Evolutionary conservation across 2,888 invertebrate genomes (phyloP).

Genomic region (Celastrina argiolus): DNA sequence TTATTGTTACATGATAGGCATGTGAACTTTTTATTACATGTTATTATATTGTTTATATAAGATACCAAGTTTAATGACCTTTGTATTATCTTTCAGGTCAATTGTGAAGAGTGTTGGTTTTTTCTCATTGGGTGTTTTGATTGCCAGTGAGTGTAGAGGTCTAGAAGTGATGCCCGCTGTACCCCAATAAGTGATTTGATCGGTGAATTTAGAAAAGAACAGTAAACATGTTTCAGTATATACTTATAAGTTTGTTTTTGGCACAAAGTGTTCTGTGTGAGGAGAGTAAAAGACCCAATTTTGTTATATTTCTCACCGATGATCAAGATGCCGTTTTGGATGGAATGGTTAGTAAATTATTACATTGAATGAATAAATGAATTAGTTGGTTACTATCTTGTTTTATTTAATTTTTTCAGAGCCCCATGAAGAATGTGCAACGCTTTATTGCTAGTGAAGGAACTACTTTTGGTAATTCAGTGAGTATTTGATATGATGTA

Average conservation of each 20-base stretch:
- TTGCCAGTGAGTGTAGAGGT: conserved; percentile 87
- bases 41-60: conserved; percentile 6
- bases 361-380: conserved; percentile 50
- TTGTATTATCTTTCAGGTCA: conserved; percentile 80
- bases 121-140: conserved; percentile 85
- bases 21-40: not conserved
- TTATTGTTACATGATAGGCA: not conserved
- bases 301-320: conserved; percentile 88
- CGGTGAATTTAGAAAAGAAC: conserved; percentile 24
- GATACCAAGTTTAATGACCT: conserved; percentile 22
- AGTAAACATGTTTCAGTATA: conserved; percentile 58
- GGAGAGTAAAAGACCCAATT: conserved; percentile 78
- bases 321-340: conserved; percentile 90
- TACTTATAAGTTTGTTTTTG: conserved; percentile 50
- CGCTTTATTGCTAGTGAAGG: conserved; percentile 81
- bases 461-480: conserved; percentile 84
- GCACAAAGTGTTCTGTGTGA: conserved; percentile 39
- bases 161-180: conserved; percentile 84
- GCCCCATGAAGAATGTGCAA: conserved; percentile 81
- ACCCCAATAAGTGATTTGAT: conserved; percentile 49
- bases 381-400: conserved; percentile 44
- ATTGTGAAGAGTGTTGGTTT: conserved; percentile 88
- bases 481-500: conserved; percentile 74
- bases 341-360: conserved; percentile 81
- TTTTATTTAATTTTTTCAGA: conserved; percentile 73